Evolutionary conservation across 2,888 invertebrate genomes (phyloP), one percentile per base, ranked within the genome.

Genomic region (Nasonia oneida): DNA sequence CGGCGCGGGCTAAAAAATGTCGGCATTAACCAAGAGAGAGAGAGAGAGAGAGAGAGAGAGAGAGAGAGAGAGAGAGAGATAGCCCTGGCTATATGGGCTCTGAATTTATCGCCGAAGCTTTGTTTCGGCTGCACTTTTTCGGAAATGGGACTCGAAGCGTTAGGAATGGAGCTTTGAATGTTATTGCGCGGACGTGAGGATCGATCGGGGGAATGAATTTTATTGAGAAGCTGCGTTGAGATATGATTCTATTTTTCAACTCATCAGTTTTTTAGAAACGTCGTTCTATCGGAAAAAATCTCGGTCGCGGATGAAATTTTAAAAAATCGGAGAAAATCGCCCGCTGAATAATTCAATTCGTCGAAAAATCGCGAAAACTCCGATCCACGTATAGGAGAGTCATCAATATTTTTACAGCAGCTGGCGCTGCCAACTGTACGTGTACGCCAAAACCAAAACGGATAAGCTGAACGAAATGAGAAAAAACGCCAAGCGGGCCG

Each of bases 331-430:
- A 5, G 1, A 57, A 57, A 57, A 47, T 47, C 47, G 57, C 15
- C 18, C n/a, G 57, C 57, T 57, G 57, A 57, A 57, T 57, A 57
- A 57, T 57, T 57, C 57, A 57, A 57, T 57, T 57, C 57, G 18
- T 4, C n/a, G 57, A 57, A 57, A 57, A 18, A n/a, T n/a, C 18
- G 5, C n/a, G n/a, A 57, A 57, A 57, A 57, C n/a, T n/a, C n/a
- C 8, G 57, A n/a, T 1, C 18, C n/a, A n/a, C 57, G n/a, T 57
- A 29, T 29, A 57, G 15, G n/a, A n/a, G 57, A 57, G 57, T n/a
- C n/a, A 57, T 57, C 57, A n/a, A 57, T 2, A 57, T 57, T 57
- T 57, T 57, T 57, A 57, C 57, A n/a, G 57, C 57, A n/a, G 57
- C 57, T 15, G 57, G 57, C n/a, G n/a, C n/a, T 57, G 57, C 15